These are phyloP conservation scores for Hydrotaea diabolus DNA, from an alignment of 2,888 invertebrate species.

Conservation along the genomic window DNA sequence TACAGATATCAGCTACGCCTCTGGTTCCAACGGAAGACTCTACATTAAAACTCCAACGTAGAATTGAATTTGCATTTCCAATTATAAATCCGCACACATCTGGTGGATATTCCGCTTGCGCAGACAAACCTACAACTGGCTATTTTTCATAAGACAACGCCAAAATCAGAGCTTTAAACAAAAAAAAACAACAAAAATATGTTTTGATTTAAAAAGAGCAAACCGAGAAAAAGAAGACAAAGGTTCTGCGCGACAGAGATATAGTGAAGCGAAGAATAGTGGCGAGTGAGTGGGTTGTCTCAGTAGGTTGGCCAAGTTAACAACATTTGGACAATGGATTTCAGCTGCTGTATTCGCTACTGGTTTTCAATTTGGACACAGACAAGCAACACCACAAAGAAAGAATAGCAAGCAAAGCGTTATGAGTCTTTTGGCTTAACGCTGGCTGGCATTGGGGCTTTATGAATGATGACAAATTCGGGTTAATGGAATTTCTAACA, in stretches of 20 bases:
- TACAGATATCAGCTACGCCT: not conserved
- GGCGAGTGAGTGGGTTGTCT: slow-evolving; percentile 58
- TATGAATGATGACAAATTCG: not conserved
- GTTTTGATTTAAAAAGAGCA: slow-evolving; percentile 12
- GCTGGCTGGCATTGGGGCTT: not conserved
- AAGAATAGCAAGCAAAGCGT: not conserved
- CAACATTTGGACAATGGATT: slow-evolving; percentile 60
- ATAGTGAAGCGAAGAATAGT: slow-evolving; percentile 3
- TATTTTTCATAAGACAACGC: slow-evolving; percentile 47
- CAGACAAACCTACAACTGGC: slow-evolving; percentile 34
- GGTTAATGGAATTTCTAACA: not conserved
- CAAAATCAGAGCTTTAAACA: slow-evolving; percentile 38
- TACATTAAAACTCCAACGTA: not conserved
- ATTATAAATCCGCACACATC: slow-evolving; percentile 42
- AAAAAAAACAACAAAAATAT: slow-evolving; percentile 20
- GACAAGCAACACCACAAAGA: not conserved
- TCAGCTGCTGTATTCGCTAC: slow-evolving; percentile 64
- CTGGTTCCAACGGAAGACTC: not conserved
- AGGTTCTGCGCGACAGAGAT: not conserved
- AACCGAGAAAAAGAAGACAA: not conserved
- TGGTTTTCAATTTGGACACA: slow-evolving; percentile 21
- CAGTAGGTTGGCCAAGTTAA: slow-evolving; percentile 64
- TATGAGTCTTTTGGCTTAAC: too few relatives aligned
- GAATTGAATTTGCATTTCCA: slow-evolving; percentile 63
- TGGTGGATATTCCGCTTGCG: not conserved